phyloP scores from a whole-genome alignment of 2,113 vertebrate genomes.

The Pardalotus punctatus region DNA sequence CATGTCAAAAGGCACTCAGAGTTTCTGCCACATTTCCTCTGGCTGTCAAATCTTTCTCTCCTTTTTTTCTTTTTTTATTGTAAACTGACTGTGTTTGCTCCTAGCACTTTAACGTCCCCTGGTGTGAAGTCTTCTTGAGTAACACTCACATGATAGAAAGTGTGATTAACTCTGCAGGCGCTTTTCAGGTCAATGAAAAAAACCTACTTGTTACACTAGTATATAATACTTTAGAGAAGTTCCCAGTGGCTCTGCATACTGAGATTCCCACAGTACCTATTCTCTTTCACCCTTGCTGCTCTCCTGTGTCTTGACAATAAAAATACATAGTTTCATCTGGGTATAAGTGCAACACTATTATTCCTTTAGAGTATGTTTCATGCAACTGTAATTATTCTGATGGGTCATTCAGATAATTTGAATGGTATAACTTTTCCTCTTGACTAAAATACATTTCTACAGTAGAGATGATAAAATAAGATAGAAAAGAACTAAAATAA shows the following conservation, averaged over 20 bases:
- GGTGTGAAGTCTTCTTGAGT: constrained; percentile 33
- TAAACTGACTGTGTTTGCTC: constrained; percentile 41
- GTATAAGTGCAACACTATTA: neutral
- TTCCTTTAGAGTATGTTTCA: neutral
- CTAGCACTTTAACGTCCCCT: constrained; percentile 46
- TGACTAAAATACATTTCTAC: neutral
- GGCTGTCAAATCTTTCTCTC: neutral
- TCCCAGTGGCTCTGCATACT: neutral
- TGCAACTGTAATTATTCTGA: neutral
- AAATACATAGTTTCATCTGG: neutral
- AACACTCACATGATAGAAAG: constrained; percentile 31
- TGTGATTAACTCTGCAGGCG: constrained; percentile 64
- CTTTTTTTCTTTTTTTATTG: neutral
- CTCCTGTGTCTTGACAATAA: neutral
- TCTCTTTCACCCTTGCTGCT: neutral
- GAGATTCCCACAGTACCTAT: neutral
- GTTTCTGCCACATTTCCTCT: neutral
- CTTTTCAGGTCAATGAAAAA: constrained; percentile 56
- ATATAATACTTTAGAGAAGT: neutral
- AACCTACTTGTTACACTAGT: constrained; percentile 26
- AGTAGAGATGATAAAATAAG: neutral
- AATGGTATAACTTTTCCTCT: neutral
- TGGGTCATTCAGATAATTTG: neutral
- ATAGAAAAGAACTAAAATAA: neutral
- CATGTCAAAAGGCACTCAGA: neutral